These are phyloP conservation scores for Hirudinaria manillensis DNA, from an alignment of 2,888 invertebrate species.

Conservation along the genomic window DNA sequence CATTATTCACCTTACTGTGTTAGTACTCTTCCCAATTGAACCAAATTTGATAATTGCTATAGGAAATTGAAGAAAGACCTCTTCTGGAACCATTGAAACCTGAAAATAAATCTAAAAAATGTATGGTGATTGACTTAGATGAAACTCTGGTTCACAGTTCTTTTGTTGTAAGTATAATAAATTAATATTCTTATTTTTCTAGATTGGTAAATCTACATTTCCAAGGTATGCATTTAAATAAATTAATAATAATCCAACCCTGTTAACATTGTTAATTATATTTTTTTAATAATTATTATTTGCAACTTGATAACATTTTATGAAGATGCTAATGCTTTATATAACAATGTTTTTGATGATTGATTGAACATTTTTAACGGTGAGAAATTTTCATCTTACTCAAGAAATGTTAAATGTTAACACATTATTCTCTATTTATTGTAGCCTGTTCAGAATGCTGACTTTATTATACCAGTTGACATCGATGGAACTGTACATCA, in stretches of 20 bases:
- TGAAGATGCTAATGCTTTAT: no score
- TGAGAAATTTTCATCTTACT: no score
- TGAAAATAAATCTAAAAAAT: constrained; percentile 80
- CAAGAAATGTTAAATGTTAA: no score
- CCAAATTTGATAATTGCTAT: no score
- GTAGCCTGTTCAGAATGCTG: constrained; percentile 97
- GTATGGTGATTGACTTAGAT: constrained; percentile 99
- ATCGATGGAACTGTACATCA: constrained; percentile 98
- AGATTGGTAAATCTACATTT: no score
- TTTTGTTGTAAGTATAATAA: constrained; percentile 71
- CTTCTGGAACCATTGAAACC: background rate
- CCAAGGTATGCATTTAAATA: constrained; percentile 3
- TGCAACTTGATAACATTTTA: no score
- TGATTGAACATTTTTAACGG: no score
- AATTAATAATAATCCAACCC: background rate
- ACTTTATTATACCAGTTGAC: constrained; percentile 99
- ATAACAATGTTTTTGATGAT: no score
- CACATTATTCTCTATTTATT: no score
- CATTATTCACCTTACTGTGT: no score
- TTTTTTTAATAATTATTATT: background rate
- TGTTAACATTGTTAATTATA: background rate
- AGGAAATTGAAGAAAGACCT: constrained; percentile 10
- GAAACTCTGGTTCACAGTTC: constrained; percentile 99
- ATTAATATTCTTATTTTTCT: no score
- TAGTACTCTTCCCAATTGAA: no score